phyloP scores from a whole-genome alignment of 2,797 vertebrate genomes.

The Hippopotamyrus pictus region DNA sequence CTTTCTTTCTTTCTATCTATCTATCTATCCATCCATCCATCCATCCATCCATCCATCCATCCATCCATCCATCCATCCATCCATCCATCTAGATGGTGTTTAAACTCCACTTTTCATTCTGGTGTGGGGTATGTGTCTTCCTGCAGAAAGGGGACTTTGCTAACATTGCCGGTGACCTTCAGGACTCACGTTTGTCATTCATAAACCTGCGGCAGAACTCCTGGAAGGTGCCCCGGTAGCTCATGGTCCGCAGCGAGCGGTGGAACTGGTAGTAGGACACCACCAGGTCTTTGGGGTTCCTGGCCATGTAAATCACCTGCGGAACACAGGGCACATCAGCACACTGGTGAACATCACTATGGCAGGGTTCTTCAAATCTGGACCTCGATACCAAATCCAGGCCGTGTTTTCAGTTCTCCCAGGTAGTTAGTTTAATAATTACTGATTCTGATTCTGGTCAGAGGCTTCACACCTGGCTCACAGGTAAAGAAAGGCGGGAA shows the following conservation, averaged over 20 bases:
- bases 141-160: background rate
- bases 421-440: too few relatives aligned
- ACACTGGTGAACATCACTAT: background rate
- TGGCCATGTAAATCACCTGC: conserved; percentile 97
- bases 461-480: too few relatives aligned
- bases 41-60: background rate
- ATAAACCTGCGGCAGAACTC: conserved; percentile 96
- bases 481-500: too few relatives aligned
- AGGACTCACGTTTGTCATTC: conserved; percentile 86
- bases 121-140: background rate
- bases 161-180: background rate
- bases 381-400: too few relatives aligned
- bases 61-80: background rate
- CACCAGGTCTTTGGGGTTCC: conserved; percentile 96
- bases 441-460: too few relatives aligned
- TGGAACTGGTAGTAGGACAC: conserved; percentile 99
- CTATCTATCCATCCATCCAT: too few relatives aligned
- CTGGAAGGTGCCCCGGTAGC: conserved; percentile 96
- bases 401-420: too few relatives aligned
- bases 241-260: conserved; percentile 95
- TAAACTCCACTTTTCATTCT: background rate
- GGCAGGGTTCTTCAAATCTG: too few relatives aligned
- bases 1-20: too few relatives aligned
- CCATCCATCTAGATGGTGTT: background rate
- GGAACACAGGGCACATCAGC: conserved; percentile 3